phyloP scores from a whole-genome alignment of 2,888 invertebrate species.

The Choreutis nemorana region DNA sequence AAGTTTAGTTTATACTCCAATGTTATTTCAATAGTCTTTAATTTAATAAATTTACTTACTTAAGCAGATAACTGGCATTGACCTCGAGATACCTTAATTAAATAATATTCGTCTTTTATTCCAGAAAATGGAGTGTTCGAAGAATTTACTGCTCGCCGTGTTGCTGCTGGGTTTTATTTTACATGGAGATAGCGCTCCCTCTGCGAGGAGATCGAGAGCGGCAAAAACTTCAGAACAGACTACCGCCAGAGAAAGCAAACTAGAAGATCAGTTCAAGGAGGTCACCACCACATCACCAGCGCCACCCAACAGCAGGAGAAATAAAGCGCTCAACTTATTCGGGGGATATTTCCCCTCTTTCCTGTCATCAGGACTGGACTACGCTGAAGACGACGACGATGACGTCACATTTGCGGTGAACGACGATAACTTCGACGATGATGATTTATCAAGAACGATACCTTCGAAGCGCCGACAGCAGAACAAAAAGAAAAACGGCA shows the following conservation, averaged over 20 bases:
- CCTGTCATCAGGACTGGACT: slow-evolving; percentile 50
- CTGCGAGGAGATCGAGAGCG: slow-evolving; percentile 38
- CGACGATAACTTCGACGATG: slow-evolving; percentile 53
- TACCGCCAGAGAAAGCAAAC: slow-evolving; percentile 35
- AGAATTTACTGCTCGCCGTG: slow-evolving; percentile 25
- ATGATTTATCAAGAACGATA: slow-evolving; percentile 61
- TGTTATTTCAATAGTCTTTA: neutral
- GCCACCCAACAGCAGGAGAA: slow-evolving; percentile 37
- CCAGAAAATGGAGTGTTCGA: slow-evolving; percentile 39
- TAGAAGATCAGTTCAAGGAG: slow-evolving; percentile 45
- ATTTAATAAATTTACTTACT: neutral
- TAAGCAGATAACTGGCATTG: neutral
- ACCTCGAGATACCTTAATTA: neutral
- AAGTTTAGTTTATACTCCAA: too few relatives aligned
- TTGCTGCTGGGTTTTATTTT: slow-evolving; percentile 30
- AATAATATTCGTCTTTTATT: too few relatives aligned
- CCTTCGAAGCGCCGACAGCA: slow-evolving; percentile 51
- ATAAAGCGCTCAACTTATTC: slow-evolving; percentile 60
- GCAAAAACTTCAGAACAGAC: slow-evolving; percentile 24
- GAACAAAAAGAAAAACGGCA: slow-evolving; percentile 55
- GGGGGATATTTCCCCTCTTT: slow-evolving; percentile 61
- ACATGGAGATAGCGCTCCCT: slow-evolving; percentile 34
- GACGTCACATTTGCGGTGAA: slow-evolving; percentile 60
- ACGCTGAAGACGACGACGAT: slow-evolving; percentile 51
- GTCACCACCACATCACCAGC: slow-evolving; percentile 26